Base-by-base conservation (phyloP, 2,888 invertebrate species). In the Unio pictorum region DNA sequence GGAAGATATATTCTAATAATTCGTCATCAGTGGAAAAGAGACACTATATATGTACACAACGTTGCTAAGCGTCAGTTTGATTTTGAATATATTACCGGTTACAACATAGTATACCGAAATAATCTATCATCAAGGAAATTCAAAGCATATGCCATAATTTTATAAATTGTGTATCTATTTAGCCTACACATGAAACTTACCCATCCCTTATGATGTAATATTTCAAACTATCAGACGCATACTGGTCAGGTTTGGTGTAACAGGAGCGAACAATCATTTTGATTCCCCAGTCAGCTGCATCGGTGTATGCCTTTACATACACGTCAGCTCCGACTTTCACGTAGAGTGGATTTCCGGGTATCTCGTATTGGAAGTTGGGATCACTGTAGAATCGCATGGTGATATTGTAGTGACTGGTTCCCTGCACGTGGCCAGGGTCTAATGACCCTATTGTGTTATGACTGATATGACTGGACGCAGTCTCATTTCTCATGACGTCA, bases 241-340 rank as follows among this genome's bases (percentile, higher is more conserved):
- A 26, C 17, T 30, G 45, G 20, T 66, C 66, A n/a, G 78, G 76
- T 61, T 73, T 74, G 1, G 78, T 72, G 63, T 74, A 79, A 57
- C 78, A 79, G 1, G 74, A 55, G 28, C 65, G 64, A 0, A 76
- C 61, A 11, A 68, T 71, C 78, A 79, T 76, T 64, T 76, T 76
- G 15, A 73, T 64, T 58, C 67, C 69, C 67, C 76, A 76, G 28
- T 76, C 73, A 55, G 64, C 57, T 1, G 70, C 65, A 20, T 66
- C 64, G 2, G 74, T 74, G 18, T 66, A 71, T 3, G 73, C 76
- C 63, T 76, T 76, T 3, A 79, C 78, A 34, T 76, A 79, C 4
- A 79, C 74, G 11, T 72, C 69, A 18, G 71, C 60, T 3, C 78
- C 78, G 4, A 76, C 72, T 55, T 55, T 68, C 1, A 69, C 67